Conservation (phyloP, 2,797 vertebrate genomes). For the Propithecus perrieri region DNA sequence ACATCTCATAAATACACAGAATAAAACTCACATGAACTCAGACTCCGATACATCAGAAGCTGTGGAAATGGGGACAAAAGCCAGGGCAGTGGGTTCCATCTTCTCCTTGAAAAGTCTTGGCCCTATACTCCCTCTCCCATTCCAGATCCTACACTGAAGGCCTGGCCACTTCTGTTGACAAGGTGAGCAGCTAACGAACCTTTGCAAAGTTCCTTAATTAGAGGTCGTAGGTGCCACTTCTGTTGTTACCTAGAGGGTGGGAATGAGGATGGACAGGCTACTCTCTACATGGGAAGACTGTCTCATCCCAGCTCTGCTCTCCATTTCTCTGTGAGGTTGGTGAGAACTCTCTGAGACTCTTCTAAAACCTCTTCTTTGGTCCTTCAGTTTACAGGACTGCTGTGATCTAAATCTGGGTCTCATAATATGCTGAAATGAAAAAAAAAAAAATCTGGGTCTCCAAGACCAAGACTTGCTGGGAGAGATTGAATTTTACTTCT, state of each 20-base stretch:
- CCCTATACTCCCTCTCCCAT: not conserved
- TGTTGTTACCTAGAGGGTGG: not conserved
- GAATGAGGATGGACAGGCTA: not conserved
- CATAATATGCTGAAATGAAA: too few relatives aligned
- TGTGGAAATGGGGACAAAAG: not conserved
- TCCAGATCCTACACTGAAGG: not conserved
- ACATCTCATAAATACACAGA: not conserved
- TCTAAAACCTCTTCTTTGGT: not conserved
- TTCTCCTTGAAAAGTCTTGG: not conserved
- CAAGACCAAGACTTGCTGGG: not conserved
- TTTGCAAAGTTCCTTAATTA: not conserved
- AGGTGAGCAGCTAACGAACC: not conserved
- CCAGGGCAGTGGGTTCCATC: not conserved
- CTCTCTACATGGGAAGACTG: not conserved
- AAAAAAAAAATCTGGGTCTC: not conserved
- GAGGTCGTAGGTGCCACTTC: not conserved
- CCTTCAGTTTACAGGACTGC: not conserved
- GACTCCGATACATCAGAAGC: not conserved
- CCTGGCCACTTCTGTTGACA: not conserved
- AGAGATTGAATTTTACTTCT: constrained; percentile 20
- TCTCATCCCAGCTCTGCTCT: not conserved
- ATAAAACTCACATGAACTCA: not conserved
- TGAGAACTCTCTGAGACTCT: not conserved
- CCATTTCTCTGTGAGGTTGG: not conserved
- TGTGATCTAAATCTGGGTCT: not conserved